Conservation (phyloP, 1,140 invertebrate species). For the Metopolophium dirhodum region DNA sequence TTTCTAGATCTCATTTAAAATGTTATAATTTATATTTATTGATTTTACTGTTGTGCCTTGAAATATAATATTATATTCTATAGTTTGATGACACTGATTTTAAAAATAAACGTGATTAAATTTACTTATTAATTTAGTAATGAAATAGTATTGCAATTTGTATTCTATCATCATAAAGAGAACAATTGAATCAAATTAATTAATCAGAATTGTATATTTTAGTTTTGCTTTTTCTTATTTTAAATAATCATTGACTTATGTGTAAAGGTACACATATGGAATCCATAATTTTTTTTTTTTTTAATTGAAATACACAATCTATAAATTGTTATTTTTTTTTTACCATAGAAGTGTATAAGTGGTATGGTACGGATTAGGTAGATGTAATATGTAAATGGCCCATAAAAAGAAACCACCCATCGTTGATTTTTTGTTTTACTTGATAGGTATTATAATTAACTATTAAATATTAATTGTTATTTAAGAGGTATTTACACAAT, state of each 20-base stretch:
- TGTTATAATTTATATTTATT: background rate
- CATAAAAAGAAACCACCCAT: too few species aligned
- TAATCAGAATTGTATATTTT: background rate
- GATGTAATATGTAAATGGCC: too few species aligned
- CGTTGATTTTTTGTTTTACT: too few species aligned
- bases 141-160: background rate
- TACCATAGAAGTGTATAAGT: too few species aligned
- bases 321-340: too few species aligned
- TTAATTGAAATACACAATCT: too few species aligned
- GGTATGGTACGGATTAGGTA: too few species aligned
- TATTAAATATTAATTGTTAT: too few species aligned
- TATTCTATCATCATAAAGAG: background rate
- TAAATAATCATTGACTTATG: background rate
- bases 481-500: too few species aligned
- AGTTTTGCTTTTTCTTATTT: background rate
- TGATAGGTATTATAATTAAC: too few species aligned
- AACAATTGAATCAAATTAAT: constrained; percentile 23
- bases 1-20: background rate
- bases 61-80: constrained; percentile 19
- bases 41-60: background rate
- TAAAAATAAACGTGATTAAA: background rate
- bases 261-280: background rate
- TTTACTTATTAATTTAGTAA: background rate
- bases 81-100: constrained; percentile 26
- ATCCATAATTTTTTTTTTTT: background rate